Conservation (phyloP, 2,888 invertebrate species). For the Frankliniella fusca region DNA sequence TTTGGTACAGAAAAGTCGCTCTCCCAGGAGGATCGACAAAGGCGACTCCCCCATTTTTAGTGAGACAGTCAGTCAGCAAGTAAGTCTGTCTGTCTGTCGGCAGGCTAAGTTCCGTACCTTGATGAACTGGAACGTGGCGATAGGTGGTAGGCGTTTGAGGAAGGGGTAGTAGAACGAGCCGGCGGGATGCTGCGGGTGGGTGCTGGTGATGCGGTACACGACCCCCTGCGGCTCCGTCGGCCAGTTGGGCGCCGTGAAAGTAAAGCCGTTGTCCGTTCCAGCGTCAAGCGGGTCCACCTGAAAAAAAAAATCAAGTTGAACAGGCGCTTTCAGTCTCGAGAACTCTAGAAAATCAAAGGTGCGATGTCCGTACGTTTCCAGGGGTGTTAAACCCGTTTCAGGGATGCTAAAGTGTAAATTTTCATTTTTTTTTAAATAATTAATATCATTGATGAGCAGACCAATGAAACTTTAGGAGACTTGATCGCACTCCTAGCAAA, state of each 20-base stretch:
- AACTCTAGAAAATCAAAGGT: neutral
- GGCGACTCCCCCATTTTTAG: too few relatives aligned
- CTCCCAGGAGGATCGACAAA: too few relatives aligned
- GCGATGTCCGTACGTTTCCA: too few relatives aligned
- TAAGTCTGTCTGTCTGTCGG: neutral
- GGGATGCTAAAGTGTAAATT: too few relatives aligned
- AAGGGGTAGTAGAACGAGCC: constrained; percentile 93
- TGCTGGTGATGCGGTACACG: constrained; percentile 82
- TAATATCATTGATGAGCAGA: too few relatives aligned
- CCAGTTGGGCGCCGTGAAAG: constrained; percentile 96
- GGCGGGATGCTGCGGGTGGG: constrained; percentile 86
- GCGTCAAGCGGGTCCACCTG: constrained; percentile 88
- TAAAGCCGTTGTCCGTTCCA: constrained; percentile 92
- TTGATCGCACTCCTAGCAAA: too few relatives aligned
- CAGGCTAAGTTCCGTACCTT: constrained; percentile 60
- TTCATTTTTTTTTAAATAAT: too few relatives aligned
- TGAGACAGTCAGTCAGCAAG: neutral
- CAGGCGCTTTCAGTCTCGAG: too few relatives aligned
- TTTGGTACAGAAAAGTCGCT: too few relatives aligned
- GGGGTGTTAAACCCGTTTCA: too few relatives aligned
- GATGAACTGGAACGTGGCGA: constrained; percentile 86
- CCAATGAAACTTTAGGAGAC: too few relatives aligned
- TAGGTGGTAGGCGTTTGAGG: constrained; percentile 77
- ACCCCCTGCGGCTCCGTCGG: constrained; percentile 84
- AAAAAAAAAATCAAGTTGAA: neutral